Base-by-base conservation (phyloP, 2,113 vertebrate species). In the Osmerus eperlanus region DNA sequence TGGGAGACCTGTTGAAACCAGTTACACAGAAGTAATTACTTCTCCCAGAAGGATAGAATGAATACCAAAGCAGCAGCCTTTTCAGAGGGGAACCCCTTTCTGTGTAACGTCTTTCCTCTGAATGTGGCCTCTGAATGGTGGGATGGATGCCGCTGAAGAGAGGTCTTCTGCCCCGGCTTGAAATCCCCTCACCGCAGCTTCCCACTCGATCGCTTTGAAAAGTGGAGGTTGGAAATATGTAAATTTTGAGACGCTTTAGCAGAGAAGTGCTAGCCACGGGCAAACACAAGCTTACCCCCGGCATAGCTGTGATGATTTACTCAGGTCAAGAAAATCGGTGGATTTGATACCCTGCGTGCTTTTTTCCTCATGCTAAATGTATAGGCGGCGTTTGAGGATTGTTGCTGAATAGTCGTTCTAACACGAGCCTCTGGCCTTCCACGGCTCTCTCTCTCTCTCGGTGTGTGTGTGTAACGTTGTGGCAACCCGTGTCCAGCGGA, bases 401-500 rank as follows among this genome's bases (percentile, higher is more conserved):
- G 16, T 19, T 65, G 54, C 29, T 25, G 14, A n/a, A 11, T 58
- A 5, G 36, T 64, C 67, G 9, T 73, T 7, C 4, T 64, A 16
- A 18, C 23, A 36, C 6, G 9, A 7, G 32, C 32, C 32, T 36
- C 32, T 29, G 60, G 25, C 25, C 25, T 16, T 23, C 21, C 23
- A 62, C 28, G 14, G 2, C 15, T 63, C 14, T 61, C 15, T 63
- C 14, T 61, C 25, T 23, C 29, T 70, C 19, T 28, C 12, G 67
- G 58, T 64, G 0, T 53, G 11, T 65, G 15, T 78, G 18, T 78
- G 18, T 60, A 14, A 23, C 73, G 25, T 16, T 61, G 47, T 36
- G 32, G 32, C 32, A 0, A 0, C 55, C 67, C 74, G 23, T 70
- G 67, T 60, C 23, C 75, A 93, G 96, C 96, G 81, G 97, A 99